These are phyloP conservation scores for Pipistrellus pygmaeus DNA, from an alignment of 2,797 vertebrate genomes.

Conservation along the genomic window DNA sequence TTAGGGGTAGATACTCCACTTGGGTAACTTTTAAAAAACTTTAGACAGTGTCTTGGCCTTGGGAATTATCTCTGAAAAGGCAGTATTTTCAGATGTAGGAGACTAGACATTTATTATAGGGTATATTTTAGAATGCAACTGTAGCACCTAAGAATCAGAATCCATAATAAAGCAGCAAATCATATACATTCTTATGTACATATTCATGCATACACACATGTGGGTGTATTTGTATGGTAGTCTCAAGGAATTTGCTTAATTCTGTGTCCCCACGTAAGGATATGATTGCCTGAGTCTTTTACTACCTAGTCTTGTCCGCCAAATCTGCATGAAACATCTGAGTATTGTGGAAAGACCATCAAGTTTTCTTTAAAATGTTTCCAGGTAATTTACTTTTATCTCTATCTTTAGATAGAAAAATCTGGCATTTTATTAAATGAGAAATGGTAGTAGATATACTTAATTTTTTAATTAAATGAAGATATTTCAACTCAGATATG, in stretches of 20 bases:
- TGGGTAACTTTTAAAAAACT: neutral
- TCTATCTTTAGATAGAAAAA: conserved; percentile 52
- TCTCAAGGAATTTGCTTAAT: conserved; percentile 56
- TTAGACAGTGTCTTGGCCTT: neutral
- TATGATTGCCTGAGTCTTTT: neutral
- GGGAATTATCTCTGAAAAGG: conserved; percentile 43
- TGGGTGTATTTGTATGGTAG: neutral
- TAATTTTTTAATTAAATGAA: conserved; percentile 55
- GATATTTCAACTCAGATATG: conserved; percentile 44
- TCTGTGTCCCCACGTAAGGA: neutral
- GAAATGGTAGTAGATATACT: neutral
- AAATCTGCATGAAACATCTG: conserved; percentile 24
- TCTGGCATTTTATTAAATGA: conserved; percentile 34
- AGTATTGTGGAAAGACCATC: conserved; percentile 18
- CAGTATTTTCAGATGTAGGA: neutral
- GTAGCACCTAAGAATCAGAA: conserved; percentile 30
- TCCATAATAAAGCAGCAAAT: neutral
- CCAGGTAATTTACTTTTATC: conserved; percentile 45
- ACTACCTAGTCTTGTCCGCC: conserved; percentile 15
- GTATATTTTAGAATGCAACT: conserved; percentile 27
- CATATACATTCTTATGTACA: neutral
- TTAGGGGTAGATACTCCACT: neutral
- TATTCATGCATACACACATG: neutral
- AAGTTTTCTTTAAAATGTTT: conserved; percentile 56
- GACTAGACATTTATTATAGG: neutral